These are phyloP conservation scores for Sula dactylatra DNA, from an alignment of 2,113 vertebrate species.

Conservation along the genomic window DNA sequence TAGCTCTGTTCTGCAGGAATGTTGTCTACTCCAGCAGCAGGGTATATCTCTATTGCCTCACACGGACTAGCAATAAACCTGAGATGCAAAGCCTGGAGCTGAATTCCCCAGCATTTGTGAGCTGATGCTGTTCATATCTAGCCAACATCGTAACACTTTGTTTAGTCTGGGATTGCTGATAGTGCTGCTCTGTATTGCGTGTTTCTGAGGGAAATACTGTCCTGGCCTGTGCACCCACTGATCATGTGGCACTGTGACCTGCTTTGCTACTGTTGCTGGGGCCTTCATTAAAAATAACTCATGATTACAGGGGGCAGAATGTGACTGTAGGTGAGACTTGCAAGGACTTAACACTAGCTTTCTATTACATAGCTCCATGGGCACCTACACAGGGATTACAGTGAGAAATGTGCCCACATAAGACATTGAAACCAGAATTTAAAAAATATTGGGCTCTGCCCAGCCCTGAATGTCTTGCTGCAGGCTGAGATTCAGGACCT, in stretches of 20 bases:
- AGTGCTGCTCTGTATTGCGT: background rate
- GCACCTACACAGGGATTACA: background rate
- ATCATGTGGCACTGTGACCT: background rate
- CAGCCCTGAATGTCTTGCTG: background rate
- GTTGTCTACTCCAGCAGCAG: background rate
- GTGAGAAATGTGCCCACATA: background rate
- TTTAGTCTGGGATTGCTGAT: background rate
- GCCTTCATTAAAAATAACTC: background rate
- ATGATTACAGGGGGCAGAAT: background rate
- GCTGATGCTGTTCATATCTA: background rate
- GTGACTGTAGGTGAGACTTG: background rate
- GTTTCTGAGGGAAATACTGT: background rate
- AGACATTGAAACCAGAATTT: background rate
- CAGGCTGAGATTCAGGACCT: background rate
- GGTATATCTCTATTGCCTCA: background rate
- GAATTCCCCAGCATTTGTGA: background rate
- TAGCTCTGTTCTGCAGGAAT: background rate
- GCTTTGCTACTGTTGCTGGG: background rate
- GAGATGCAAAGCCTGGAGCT: background rate
- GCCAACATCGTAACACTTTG: rapidly evolving
- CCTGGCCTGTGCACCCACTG: background rate
- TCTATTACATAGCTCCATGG: background rate
- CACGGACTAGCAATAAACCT: background rate
- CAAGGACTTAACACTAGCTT: background rate
- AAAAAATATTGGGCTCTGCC: background rate